These are phyloP conservation scores for Tupiocoris notatus DNA, from an alignment of 2,888 invertebrate species.

Conservation along the genomic window DNA sequence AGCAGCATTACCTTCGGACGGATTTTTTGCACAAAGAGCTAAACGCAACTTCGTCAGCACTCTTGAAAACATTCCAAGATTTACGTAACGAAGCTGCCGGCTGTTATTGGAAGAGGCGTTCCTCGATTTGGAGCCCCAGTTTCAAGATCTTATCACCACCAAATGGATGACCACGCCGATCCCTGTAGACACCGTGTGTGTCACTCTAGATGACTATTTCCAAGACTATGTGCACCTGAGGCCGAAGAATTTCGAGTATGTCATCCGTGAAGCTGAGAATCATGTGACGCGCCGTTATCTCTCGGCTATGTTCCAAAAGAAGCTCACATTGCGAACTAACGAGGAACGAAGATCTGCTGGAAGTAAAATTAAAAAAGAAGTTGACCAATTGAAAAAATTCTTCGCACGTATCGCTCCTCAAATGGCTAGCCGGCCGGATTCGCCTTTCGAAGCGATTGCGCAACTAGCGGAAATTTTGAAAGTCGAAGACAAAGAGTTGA, in stretches of 20 bases:
- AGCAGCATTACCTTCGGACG: constrained; percentile 74
- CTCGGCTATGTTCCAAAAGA: constrained; percentile 82
- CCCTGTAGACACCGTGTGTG: constrained; percentile 85
- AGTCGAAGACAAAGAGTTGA: constrained; percentile 86
- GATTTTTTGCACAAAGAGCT: constrained; percentile 62
- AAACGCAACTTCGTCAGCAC: constrained; percentile 63
- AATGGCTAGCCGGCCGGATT: constrained; percentile 63
- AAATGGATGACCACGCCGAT: constrained; percentile 78
- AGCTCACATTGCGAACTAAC: constrained; percentile 77
- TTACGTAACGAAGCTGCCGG: constrained; percentile 74
- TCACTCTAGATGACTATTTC: constrained; percentile 93
- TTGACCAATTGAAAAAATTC: constrained; percentile 75
- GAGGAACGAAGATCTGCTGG: constrained; percentile 83
- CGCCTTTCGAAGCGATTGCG: constrained; percentile 79
- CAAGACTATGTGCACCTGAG: constrained; percentile 88
- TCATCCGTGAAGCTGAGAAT: constrained; percentile 83
- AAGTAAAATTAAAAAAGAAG: constrained; percentile 81
- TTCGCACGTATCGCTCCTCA: constrained; percentile 74
- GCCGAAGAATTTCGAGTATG: constrained; percentile 80
- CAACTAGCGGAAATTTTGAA: constrained; percentile 86
- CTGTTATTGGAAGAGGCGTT: constrained; percentile 90
- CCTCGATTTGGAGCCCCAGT: constrained; percentile 84
- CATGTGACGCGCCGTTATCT: constrained; percentile 86
- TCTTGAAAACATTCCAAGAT: constrained; percentile 69
- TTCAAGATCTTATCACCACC: constrained; percentile 82